Percentiles rank a stretch among this genome's conserved stretches.
Evolutionary conservation across 2,888 invertebrate species (phyloP).

Genomic region (Mermis nigrescens): DNA sequence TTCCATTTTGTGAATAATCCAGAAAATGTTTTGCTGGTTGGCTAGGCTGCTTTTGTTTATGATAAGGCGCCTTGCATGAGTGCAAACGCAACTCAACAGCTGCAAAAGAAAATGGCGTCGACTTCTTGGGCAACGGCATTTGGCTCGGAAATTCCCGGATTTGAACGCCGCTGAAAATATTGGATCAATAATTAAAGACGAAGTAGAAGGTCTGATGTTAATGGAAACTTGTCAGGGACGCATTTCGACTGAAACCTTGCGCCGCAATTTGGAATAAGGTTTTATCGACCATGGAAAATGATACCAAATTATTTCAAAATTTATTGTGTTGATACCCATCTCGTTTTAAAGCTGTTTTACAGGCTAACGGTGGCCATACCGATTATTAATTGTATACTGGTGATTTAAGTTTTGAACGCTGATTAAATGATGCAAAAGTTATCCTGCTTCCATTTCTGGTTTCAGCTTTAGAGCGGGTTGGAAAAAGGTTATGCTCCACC

Average conservation of each 20-base stretch:
- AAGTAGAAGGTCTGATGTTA: background rate
- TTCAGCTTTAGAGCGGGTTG: background rate
- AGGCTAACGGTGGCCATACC: background rate
- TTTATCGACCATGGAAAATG: background rate
- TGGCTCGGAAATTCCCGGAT: no score
- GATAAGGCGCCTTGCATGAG: background rate
- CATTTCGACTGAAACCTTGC: background rate
- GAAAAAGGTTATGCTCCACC: background rate
- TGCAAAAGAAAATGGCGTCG: background rate
- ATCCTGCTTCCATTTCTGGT: background rate
- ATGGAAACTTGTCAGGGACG: background rate
- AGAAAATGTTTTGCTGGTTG: background rate
- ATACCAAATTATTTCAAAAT: background rate
- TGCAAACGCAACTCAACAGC: background rate
- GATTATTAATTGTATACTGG: background rate
- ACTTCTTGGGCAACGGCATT: background rate
- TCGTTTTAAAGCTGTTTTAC: background rate
- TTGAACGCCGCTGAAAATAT: no score
- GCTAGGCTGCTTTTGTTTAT: background rate
- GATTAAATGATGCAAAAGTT: background rate
- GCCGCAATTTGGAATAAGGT: background rate
- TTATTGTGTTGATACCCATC: constrained; percentile 2
- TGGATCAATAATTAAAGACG: background rate
- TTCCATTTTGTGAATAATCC: background rate
- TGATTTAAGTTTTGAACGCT: background rate